phyloP scores from a whole-genome alignment of 2,888 invertebrate species.

The Tetheella fluctuosa region DNA sequence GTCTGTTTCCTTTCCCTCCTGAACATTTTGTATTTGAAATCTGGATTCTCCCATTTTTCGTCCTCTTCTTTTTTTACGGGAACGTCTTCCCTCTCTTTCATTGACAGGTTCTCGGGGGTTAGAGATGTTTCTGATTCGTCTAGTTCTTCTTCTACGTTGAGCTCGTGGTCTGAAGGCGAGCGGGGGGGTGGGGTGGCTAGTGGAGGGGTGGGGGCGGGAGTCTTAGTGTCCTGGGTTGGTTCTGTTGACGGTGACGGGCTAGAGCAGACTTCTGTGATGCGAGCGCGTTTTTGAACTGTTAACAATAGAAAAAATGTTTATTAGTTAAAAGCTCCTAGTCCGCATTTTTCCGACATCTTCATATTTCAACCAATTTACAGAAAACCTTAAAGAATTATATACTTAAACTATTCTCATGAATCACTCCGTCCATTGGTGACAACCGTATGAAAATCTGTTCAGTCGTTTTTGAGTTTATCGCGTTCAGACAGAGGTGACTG shows the following conservation, averaged over 20 bases:
- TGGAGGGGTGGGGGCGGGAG: slow-evolving; percentile 64
- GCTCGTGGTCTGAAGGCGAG: slow-evolving; percentile 79
- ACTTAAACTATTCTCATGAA: too few species aligned
- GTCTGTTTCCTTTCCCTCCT: slow-evolving; percentile 52
- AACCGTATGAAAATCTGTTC: too few species aligned
- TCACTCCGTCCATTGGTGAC: too few species aligned
- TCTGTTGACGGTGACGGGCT: slow-evolving; percentile 72
- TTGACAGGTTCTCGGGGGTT: slow-evolving; percentile 91
- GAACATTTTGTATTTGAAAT: slow-evolving; percentile 75
- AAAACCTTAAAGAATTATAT: too few species aligned
- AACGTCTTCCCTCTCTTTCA: slow-evolving; percentile 86
- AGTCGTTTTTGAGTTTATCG: too few species aligned
- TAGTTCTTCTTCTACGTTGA: slow-evolving; percentile 84
- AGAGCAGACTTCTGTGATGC: slow-evolving; percentile 76
- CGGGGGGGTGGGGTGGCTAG: slow-evolving; percentile 71
- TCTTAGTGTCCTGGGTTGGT: slow-evolving; percentile 58
- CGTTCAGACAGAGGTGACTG: too few species aligned
- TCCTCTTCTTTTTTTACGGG: slow-evolving; percentile 79
- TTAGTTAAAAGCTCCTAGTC: too few species aligned
- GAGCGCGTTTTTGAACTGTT: slow-evolving; percentile 79
- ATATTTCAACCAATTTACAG: too few species aligned
- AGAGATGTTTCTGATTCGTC: slow-evolving; percentile 83
- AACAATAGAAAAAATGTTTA: slow-evolving; percentile 43
- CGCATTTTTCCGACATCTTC: too few species aligned
- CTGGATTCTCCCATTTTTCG: slow-evolving; percentile 73